phyloP scores from a whole-genome alignment of 2,888 invertebrate species.

The Orthonevra nobilis region DNA sequence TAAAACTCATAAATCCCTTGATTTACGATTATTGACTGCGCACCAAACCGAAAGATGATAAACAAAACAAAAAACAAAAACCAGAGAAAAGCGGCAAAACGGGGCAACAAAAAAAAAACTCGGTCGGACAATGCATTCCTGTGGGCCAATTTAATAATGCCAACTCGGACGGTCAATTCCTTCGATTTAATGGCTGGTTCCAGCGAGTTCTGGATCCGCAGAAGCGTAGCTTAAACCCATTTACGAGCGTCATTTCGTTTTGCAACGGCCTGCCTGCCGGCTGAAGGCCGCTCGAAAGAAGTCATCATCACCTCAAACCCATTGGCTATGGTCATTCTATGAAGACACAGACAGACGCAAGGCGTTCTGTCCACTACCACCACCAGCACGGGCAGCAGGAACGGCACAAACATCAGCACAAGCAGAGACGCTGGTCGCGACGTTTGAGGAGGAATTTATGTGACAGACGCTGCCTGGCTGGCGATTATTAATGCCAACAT shows the following conservation, averaged over 20 bases:
- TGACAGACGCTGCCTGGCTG: conserved; percentile 61
- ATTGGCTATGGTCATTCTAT: conserved; percentile 51
- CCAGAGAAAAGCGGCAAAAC: not conserved
- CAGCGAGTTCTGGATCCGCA: not conserved
- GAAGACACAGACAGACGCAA: not conserved
- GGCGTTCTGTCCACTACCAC: no score
- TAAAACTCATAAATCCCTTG: conserved; percentile 70
- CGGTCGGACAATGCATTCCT: conserved; percentile 63
- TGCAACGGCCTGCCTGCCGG: conserved; percentile 15
- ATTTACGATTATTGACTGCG: conserved; percentile 70
- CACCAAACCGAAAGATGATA: conserved; percentile 57
- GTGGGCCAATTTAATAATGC: conserved; percentile 64
- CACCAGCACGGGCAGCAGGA: not conserved
- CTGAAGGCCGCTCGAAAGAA: conserved; percentile 62
- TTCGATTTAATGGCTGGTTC: conserved; percentile 9
- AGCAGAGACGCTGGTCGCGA: not conserved
- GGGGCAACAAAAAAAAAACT: conserved; percentile 26
- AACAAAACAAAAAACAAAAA: conserved; percentile 23
- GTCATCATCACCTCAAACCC: conserved; percentile 64
- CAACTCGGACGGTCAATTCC: conserved; percentile 13
- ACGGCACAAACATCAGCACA: no score
- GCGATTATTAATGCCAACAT: conserved; percentile 62
- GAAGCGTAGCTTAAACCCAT: conserved; percentile 40
- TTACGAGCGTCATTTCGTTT: conserved; percentile 51
- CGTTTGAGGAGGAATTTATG: conserved; percentile 47